Evolutionary conservation across 1,140 invertebrate species (phyloP), one percentile per base, ranked within the genome.

Genomic region (Brachionus sp.): DNA sequence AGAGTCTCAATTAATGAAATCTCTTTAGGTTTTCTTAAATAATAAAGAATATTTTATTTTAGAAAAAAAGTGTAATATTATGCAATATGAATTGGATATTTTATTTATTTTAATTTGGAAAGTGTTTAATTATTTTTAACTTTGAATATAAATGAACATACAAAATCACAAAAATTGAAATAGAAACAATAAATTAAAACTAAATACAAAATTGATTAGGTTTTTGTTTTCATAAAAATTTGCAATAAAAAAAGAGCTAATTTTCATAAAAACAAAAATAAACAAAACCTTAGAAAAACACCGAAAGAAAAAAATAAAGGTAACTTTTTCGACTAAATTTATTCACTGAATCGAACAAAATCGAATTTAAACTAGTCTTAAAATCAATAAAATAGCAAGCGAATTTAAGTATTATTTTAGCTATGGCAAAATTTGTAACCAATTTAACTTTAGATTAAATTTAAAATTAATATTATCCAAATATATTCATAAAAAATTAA

Each of bases 81-180:
- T 57, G 50, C 50, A 57, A 57, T 19, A 9, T 7, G 16, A 57
- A 19, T 57, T 57, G 50, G 19, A 25, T 57, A 23, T 13, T 57
- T 57, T 57, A 57, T 57, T 57, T 57, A 57, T 57, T 57, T 53
- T 57, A 57, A 57, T 57, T 57, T 19, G 16, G 50, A 57, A 57
- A 57, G 50, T 57, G 50, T 57, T 57, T 57, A 57, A 57, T 57
- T 57, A 57, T 57, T 57, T 57, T 57, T 57, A 57, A 57, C 50
- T 57, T 57, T 57, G 50, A 57, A 57, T 57, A 57, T 57, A 57
- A 57, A 57, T 57, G 50, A 57, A 57, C 50, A 57, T 19, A 57
- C 19, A 57, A 57, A 57, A 19, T 57, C 7, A 9, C 16, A 57
- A 57, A 50, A 57, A 16, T 9, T 57, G 50, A n/a, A 57, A 19